These are phyloP conservation scores for Diploptera punctata DNA, from an alignment of 2,888 invertebrate genomes.

Conservation along the genomic window DNA sequence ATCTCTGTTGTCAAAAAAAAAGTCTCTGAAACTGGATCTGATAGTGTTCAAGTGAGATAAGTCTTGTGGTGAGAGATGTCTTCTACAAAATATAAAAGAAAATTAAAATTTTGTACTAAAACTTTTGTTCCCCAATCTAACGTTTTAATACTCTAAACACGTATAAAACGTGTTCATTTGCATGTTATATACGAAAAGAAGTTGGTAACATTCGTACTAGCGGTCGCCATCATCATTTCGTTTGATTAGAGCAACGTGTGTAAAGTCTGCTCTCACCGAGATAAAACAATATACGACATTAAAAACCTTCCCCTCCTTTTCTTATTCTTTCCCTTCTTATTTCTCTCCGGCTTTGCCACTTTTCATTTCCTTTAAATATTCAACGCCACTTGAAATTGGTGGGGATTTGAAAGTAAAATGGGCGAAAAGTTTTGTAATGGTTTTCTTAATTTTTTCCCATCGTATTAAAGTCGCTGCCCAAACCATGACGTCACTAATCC, in stretches of 20 bases:
- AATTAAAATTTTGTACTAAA: slow-evolving; percentile 4
- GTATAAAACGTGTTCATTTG: slow-evolving; percentile 2
- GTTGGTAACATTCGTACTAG: neutral
- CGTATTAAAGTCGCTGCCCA: slow-evolving; percentile 21
- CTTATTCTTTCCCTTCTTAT: neutral
- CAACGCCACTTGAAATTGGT: slow-evolving; percentile 35
- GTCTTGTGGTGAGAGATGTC: neutral
- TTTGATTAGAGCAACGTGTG: slow-evolving; percentile 19
- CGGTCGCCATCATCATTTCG: neutral
- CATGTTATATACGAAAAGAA: neutral
- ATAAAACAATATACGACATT: slow-evolving; percentile 35
- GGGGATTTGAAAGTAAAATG: slow-evolving; percentile 38
- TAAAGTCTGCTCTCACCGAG: slow-evolving; percentile 17
- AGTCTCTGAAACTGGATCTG: too few species aligned
- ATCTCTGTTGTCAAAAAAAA: too few species aligned
- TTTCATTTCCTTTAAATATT: slow-evolving; percentile 33
- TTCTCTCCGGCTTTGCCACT: neutral
- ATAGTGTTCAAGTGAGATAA: too few species aligned
- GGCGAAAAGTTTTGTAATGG: slow-evolving; percentile 37
- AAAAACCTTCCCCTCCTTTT: neutral
- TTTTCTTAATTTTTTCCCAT: slow-evolving; percentile 33
- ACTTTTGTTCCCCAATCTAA: neutral
- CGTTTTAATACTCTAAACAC: neutral
- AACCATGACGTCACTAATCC: slow-evolving; percentile 24
- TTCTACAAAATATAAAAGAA: slow-evolving; percentile 1